Evolutionary conservation across 2,888 invertebrate genomes (phyloP).

Genomic region (Coecobrya sp.): DNA sequence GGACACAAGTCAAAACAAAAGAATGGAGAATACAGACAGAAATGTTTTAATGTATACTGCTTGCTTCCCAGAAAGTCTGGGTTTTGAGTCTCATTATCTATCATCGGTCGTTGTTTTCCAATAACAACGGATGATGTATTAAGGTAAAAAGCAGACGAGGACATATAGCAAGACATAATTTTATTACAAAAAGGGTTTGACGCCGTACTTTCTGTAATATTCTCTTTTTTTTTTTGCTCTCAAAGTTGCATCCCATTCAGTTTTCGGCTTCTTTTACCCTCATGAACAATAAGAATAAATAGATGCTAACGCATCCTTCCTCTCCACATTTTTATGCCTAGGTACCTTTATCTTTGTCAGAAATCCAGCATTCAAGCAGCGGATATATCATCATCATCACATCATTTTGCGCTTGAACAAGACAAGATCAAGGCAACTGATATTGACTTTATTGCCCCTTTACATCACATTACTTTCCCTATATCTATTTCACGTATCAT

Average conservation of each 20-base stretch:
- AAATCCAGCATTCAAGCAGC: not conserved
- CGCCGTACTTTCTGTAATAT: too few species aligned
- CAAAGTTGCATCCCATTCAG: too few species aligned
- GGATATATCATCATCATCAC: not conserved
- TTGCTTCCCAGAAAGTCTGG: too few species aligned
- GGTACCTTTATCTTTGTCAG: not conserved
- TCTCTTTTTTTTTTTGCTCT: too few species aligned
- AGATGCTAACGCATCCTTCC: not conserved
- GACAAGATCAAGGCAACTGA: constrained; percentile 3
- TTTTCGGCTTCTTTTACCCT: too few species aligned
- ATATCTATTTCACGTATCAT: not conserved
- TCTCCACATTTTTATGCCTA: not conserved
- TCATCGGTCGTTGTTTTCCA: not conserved
- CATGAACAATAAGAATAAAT: not conserved
- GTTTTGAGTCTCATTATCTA: too few species aligned
- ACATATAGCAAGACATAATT: not conserved
- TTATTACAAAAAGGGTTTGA: not conserved
- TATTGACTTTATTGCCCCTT: not conserved
- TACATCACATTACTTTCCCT: not conserved
- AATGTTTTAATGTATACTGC: too few species aligned
- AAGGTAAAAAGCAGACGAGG: not conserved
- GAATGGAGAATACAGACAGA: too few species aligned
- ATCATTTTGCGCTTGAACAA: not conserved
- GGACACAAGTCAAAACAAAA: too few species aligned
- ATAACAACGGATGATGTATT: not conserved